Evolutionary conservation across 2,113 vertebrate species (phyloP).

Genomic region (Gambusia affinis): DNA sequence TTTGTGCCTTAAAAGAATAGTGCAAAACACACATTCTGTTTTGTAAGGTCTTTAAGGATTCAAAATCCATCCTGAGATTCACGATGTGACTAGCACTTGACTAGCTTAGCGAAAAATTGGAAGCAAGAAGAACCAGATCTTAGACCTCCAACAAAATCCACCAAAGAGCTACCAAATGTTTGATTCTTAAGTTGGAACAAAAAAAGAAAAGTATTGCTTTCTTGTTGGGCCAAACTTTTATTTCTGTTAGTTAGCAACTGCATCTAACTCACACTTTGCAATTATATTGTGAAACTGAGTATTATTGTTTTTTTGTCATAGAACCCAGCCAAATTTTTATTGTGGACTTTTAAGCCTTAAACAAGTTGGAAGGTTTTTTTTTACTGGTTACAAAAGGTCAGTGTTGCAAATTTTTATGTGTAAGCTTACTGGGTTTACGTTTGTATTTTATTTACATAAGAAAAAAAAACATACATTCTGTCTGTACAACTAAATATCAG

Average conservation of each 20-base stretch:
- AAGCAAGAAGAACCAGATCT: neutral
- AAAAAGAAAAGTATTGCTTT: no score
- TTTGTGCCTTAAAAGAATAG: constrained; percentile 9
- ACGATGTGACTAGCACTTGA: neutral
- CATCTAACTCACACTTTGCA: no score
- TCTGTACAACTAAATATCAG: neutral
- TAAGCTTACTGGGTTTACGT: neutral
- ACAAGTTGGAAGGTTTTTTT: neutral
- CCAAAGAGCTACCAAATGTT: neutral
- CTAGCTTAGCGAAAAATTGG: neutral
- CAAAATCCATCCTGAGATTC: neutral
- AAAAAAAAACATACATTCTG: neutral
- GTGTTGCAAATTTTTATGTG: neutral
- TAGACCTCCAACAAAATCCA: neutral
- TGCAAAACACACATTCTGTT: neutral
- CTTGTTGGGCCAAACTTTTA: no score
- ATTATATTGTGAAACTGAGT: neutral
- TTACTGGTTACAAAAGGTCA: neutral
- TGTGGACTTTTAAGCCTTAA: neutral
- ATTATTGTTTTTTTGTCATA: neutral
- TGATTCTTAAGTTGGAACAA: neutral
- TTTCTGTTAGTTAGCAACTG: no score
- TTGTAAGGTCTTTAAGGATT: neutral
- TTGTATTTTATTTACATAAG: neutral
- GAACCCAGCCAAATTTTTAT: neutral